Base-by-base conservation (phyloP, 1,140 invertebrate genomes). In the Acromyrmex heyeri region DNA sequence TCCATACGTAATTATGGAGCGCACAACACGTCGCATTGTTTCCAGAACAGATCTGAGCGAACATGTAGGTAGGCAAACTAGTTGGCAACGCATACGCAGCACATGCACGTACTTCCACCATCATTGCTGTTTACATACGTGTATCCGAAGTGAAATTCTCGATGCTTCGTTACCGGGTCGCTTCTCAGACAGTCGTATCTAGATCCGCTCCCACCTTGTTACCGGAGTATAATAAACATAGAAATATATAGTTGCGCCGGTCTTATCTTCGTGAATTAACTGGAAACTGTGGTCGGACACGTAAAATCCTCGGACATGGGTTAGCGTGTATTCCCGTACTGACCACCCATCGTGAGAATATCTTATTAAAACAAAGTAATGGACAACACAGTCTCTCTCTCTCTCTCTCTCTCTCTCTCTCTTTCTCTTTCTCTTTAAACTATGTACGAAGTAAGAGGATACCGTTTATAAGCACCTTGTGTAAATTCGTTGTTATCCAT, bases 191-290 rank as follows among this genome's bases (percentile, higher is more conserved):
- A 69, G 34, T 59, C 57, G 67, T 79, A 73, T 75, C 65, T 77
- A 38, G 34, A 69, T 86, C 7, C 44, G 34, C n/a, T 64, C 57
- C 62, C 38, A 48, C 53, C 86, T 90, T 86, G 86, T 91, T 91
- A 90, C 62, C 86, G 62, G 55, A 85, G 27, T 75, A 82, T 86
- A 90, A 91, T 91, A 91, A 91, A 91, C 83, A 87, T 89, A 76
- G 88, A 64, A 87, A 86, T 78, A 50, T 89, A 86, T 59, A 76
- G 89, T 85, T 76, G 16, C 76, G 57, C 48, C 72, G 30, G 69
- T 77, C 85, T 88, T 90, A 79, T 82, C 85, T 83, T 76, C 27
- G 61, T 38, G 55, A 53, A 76, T 48, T 70, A 65, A 44, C 50
- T 44, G 34, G 59, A 65, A 70, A 70, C 70, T 76, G 30, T 86